Percentiles rank a stretch among this genome's conserved stretches.
Conservation (phyloP, 1,140 invertebrate genomes). For the Myzus persicae region DNA sequence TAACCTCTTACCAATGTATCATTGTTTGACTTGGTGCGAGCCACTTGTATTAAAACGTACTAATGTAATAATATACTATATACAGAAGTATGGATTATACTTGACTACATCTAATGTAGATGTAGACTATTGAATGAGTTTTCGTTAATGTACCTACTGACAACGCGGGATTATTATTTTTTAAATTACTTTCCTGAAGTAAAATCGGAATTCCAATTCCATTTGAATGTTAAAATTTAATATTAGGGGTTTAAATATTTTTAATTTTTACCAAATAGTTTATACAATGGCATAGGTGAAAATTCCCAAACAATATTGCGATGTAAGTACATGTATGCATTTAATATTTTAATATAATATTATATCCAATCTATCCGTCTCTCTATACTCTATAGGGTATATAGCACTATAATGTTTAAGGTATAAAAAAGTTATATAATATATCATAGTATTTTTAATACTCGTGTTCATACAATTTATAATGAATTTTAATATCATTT, state of each 20-base stretch:
- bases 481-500: neutral
- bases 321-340: neutral
- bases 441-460: neutral
- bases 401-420: too few species aligned
- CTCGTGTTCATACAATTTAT: neutral
- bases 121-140: neutral
- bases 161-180: too few species aligned
- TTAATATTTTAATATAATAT: neutral
- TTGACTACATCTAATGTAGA: neutral
- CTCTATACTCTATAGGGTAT: neutral
- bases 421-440: neutral
- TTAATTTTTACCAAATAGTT: neutral
- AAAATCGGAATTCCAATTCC: too few species aligned
- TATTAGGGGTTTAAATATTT: neutral
- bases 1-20: too few species aligned
- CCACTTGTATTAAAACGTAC: too few species aligned
- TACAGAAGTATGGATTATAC: too few species aligned
- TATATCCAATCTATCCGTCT: neutral
- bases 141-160: too few species aligned
- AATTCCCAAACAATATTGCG: neutral
- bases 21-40: too few species aligned
- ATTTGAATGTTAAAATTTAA: too few species aligned
- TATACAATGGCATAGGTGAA: neutral
- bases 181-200: too few species aligned
- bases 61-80: too few species aligned